phyloP scores from a whole-genome alignment of 2,797 vertebrate species.

The Trachurus trachurus region DNA sequence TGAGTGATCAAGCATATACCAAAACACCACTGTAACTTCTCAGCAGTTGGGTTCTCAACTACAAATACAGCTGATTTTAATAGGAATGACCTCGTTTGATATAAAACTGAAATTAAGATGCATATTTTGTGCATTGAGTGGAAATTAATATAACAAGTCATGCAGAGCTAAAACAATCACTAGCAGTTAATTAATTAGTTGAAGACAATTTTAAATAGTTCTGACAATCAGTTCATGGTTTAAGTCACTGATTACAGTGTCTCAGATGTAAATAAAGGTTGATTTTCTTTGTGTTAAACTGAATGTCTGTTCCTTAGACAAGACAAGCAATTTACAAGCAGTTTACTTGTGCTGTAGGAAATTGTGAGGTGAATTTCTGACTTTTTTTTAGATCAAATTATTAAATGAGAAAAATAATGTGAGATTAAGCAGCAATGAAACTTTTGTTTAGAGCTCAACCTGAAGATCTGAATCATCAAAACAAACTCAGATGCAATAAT shows the following conservation, averaged over 20 bases:
- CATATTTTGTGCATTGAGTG: neutral
- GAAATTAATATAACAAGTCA: neutral
- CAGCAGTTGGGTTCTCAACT: slow-evolving; percentile 47
- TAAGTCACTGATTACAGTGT: neutral
- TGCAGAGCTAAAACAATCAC: neutral
- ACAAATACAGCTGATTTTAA: neutral
- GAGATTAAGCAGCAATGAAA: neutral
- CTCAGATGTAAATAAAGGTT: neutral
- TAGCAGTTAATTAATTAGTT: neutral
- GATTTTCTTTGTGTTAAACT: neutral
- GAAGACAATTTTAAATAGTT: neutral
- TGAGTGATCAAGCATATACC: slow-evolving; percentile 77
- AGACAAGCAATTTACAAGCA: neutral
- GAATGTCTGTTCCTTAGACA: neutral
- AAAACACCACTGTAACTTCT: slow-evolving; percentile 64
- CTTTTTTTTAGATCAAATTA: neutral
- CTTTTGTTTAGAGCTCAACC: neutral
- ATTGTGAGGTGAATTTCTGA: neutral
- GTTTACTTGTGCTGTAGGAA: neutral
- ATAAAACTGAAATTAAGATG: neutral
- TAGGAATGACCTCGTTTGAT: neutral
- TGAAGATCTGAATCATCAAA: neutral
- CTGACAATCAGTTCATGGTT: neutral
- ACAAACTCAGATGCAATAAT: neutral
- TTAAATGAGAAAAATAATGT: neutral